Evolutionary conservation across 2,888 invertebrate species (phyloP), one percentile per base, ranked within the genome.

Genomic region (Matsumyia berberina): DNA sequence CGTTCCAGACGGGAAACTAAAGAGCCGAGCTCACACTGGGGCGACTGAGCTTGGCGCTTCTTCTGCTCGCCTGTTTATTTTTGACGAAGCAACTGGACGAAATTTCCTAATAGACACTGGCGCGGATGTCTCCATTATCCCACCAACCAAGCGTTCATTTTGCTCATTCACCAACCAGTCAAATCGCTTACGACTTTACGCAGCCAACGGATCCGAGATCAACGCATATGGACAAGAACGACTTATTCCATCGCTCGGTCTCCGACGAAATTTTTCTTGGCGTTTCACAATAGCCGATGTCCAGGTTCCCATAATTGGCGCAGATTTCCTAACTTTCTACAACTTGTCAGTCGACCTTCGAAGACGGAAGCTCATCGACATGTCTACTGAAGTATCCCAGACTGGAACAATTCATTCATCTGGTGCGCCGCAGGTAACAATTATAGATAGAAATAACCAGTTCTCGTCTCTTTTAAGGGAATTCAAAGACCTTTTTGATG

Each of bases 131-230:
- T 66, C 66, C 12, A 12, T 66, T 11, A 37, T 66, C 17, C 66
- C 37, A 49, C 35, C 37, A 37, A 35, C 37, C 4, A 51, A 62
- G 42, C 57, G 15, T 9, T 35, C 35, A 9, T 19, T 15, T 7
- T 51, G 5, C n/a, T 29, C 19, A 8, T 51, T 51, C n/a, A 19
- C 0, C 29, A 58, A 19, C 24, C 3, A 44, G 8, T 62, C 62
- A 62, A 44, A 44, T 31, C 37, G 15, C 17, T 0, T 12, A 5
- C 31, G 17, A 29, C 9, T 72, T 0, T 60, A 51, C 39, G 72
- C 72, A 24, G 72, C 70, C 5, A 58, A 70, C 46, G 70, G 46
- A 17, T 35, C 70, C 1, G 46, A 55, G 15, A 70, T 70, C 15
- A 60, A 37, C 5, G 24, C 51, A 9, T 60, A 51, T 60, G 72